Evolutionary conservation across 2,113 vertebrate genomes (phyloP).

Genomic region (Myotis lucifugus): DNA sequence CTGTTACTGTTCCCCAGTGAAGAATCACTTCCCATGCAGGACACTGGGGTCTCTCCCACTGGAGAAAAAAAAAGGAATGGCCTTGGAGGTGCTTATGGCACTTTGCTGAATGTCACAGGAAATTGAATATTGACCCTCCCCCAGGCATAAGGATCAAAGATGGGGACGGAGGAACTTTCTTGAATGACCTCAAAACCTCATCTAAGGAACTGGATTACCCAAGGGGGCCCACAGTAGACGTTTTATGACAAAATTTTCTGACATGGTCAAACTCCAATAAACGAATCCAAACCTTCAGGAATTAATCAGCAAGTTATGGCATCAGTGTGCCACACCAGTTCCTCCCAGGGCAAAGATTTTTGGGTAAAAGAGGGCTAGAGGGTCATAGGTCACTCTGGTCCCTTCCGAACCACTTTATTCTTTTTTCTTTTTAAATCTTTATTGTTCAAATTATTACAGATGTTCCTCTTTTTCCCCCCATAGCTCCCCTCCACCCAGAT

Average conservation of each 20-base stretch:
- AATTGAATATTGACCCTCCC: neutral
- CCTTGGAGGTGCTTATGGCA: neutral
- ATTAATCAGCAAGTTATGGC: neutral
- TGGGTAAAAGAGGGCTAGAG: neutral
- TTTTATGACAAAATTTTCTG: conserved; percentile 1
- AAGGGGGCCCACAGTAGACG: neutral
- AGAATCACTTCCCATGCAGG: neutral
- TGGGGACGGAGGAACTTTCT: neutral
- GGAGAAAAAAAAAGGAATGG: neutral
- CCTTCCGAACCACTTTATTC: neutral
- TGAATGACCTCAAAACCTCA: neutral
- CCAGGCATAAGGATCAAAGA: neutral
- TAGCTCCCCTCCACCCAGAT: too few relatives aligned
- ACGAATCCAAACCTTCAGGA: neutral
- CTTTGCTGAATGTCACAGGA: neutral
- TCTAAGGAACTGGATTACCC: neutral
- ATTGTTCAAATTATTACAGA: too few relatives aligned
- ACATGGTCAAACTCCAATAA: neutral
- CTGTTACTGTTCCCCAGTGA: neutral
- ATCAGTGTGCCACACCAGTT: neutral
- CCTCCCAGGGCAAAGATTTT: neutral
- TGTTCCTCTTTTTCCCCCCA: too few relatives aligned
- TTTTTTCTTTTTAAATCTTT: too few relatives aligned
- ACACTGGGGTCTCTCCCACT: neutral
- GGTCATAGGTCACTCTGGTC: neutral